A percentile compares a stretch with the other conserved stretches of the same genome.
Evolutionary conservation across 1,140 invertebrate species (phyloP).

Genomic region (Medauroidea extradentata): DNA sequence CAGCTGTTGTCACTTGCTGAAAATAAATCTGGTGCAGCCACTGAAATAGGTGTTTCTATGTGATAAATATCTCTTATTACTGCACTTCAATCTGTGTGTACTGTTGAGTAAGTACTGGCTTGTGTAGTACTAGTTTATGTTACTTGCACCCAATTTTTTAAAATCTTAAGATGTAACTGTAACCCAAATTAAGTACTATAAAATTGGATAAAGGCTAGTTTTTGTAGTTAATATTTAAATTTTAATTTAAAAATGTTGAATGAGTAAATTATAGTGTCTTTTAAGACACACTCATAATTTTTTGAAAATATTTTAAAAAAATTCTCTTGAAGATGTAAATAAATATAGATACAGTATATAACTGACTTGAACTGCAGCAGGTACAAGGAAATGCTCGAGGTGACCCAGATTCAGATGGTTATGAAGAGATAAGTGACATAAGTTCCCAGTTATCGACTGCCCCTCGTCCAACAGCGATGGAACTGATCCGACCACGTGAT

Average conservation of each 20-base stretch:
- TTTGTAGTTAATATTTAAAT: not conserved
- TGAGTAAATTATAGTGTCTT: not conserved
- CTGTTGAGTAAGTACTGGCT: too few species aligned
- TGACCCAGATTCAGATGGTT: constrained; percentile 65
- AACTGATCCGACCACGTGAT: constrained; percentile 56
- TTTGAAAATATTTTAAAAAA: not conserved
- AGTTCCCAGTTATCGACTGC: constrained; percentile 19
- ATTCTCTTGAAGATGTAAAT: too few species aligned
- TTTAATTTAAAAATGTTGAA: not conserved
- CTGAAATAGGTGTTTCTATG: too few species aligned
- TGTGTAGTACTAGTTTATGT: too few species aligned
- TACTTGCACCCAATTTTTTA: not conserved
- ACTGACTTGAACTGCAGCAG: too few species aligned
- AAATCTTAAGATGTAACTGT: not conserved
- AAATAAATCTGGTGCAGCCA: too few species aligned
- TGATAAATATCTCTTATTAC: too few species aligned
- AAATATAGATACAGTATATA: too few species aligned
- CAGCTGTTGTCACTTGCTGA: too few species aligned
- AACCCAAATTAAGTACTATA: not conserved
- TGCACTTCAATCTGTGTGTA: too few species aligned
- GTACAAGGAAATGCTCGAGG: constrained; percentile 27
- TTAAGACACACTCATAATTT: not conserved
- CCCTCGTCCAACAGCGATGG: constrained; percentile 56
- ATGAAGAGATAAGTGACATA: constrained; percentile 61
- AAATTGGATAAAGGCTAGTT: not conserved